Evolutionary conservation across 2,888 invertebrate species (phyloP), one percentile per base, ranked within the genome.

Genomic region (Brachyptera risi): DNA sequence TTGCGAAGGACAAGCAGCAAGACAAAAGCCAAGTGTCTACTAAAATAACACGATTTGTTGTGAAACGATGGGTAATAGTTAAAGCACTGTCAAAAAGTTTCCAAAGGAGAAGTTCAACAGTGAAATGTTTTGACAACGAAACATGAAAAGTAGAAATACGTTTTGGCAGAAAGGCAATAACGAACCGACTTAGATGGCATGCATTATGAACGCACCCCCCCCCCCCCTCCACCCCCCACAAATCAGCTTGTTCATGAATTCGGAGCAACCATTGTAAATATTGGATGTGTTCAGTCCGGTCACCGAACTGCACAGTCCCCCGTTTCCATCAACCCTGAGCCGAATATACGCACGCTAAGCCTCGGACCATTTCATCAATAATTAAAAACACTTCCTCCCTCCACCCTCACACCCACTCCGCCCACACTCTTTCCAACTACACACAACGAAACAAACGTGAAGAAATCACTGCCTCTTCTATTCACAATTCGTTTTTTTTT

Each of bases 311-410:
- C n/a, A 9, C 24, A 40, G 23, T 21, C 44, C 44, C 17, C 31
- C 50, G 5, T 17, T 51, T n/a, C 50, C 21, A 24, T 24, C 47
- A 2, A 4, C 47, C 17, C 47, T 19, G 17, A 51, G 27, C 37
- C 54, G 37, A 35, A 31, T 51, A 51, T 15, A 26, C 31, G 21
- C 51, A 51, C 51, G 51, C 51, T 27, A 27, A 31, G 31, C 17
- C 51, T 37, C 11, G 35, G 24, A 35, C 54, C 54, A 54, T 21
- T 35, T 54, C 54, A 54, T 54, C 37, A 54, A 54, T 54, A 54
- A 54, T 54, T 54, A 37, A 54, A 35, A 37, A 37, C 35, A 37
- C 54, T 37, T 15, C 54, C 54, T 37, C 37, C 35, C 19, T 37
- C 35, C 37, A 21, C 35, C 31, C 51, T 35, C 15, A 21, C 35